phyloP scores from a whole-genome alignment of 2,113 vertebrate species.

The Protobothrops mucrosquamatus region DNA sequence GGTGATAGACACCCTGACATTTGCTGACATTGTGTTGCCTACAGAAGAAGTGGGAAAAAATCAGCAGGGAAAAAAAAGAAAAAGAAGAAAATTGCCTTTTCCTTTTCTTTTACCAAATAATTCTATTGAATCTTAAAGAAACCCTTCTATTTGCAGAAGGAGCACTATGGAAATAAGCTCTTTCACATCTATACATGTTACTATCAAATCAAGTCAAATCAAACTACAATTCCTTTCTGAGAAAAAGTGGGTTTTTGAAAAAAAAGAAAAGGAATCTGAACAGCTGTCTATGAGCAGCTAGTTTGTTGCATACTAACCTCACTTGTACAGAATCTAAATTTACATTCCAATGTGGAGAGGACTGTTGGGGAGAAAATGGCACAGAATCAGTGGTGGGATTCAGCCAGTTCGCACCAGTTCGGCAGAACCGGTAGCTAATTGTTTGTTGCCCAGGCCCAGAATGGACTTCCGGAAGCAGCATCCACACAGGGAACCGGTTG shows the following conservation, averaged over 20 bases:
- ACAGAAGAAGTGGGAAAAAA: neutral
- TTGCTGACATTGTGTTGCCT: neutral
- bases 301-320: neutral
- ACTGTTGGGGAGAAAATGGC: neutral
- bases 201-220: neutral
- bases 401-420: no score
- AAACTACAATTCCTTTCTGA: neutral
- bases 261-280: neutral
- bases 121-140: neutral
- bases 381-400: neutral
- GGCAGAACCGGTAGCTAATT: no score
- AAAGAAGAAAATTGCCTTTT: neutral
- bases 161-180: neutral
- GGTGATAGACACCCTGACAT: neutral
- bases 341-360: neutral
- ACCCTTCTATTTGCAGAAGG: neutral
- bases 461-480: no score
- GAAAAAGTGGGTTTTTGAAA: neutral
- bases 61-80: neutral
- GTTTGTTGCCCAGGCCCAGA: no score
- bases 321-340: neutral
- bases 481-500: no score
- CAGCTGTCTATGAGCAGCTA: neutral
- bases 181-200: neutral
- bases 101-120: neutral